Evolutionary conservation across 2,113 vertebrate species (phyloP), one percentile per base, ranked within the genome.

Genomic region (Archocentrus centrarchus): DNA sequence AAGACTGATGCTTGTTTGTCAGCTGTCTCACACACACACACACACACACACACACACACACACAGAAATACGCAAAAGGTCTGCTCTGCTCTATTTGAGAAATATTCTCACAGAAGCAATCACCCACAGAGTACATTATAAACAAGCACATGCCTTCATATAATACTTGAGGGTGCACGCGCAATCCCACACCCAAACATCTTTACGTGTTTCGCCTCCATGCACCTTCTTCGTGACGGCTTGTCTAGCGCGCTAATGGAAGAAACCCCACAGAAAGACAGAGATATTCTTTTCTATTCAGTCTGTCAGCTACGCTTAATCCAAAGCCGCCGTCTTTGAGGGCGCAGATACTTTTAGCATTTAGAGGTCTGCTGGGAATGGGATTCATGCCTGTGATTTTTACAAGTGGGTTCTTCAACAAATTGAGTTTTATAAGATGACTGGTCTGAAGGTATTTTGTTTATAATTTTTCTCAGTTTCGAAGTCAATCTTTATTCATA

Each of bases 391-490:
- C 89, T 63, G 79, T 70, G 47, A 73, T 89, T 89, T 70, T 83
- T 83, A 76, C 87, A 87, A 91, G 84, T 84, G 88, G 88, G 78
- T 81, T 93, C 91, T 93, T 93, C 91, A 91, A 83, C 90, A 91
- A 93, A 94, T 93, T 92, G 91, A 91, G 89, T 93, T 95, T 94
- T 82, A 81, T 70, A 90, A 89, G 85, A 88, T 30, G 88, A 81
- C 89, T 81, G 5, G 66, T 80, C 77, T 75, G 77, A 78, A 91
- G 83, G 87, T 90, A 80, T 89, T 92, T 89, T 89, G 86, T 92
- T 92, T 90, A 85, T 89, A 82, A 85, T 88, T 87, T 44, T 84
- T 88, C 80, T 82, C 84, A 50, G 77, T 77, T 91, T 90, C 5
- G 68, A 84, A 93, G 87, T 92, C 89, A 81, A 80, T 88, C 88